Evolutionary conservation across 1,140 invertebrate genomes (phyloP).

Genomic region (Drosophila seguyi): DNA sequence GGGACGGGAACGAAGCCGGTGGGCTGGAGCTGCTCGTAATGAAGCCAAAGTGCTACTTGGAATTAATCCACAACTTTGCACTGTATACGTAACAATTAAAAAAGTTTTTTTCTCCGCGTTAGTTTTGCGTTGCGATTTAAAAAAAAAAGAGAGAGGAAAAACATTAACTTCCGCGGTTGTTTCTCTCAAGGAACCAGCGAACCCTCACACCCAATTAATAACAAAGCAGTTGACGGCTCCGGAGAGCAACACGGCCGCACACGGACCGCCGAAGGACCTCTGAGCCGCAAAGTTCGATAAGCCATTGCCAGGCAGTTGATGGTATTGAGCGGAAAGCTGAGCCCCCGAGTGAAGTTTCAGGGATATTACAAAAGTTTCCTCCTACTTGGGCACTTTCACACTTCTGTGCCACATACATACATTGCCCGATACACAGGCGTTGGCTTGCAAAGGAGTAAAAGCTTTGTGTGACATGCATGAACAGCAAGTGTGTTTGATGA

Average conservation of each 20-base stretch:
- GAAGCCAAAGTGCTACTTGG: constrained; percentile 63
- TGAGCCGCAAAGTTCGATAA: constrained; percentile 59
- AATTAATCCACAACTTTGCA: constrained; percentile 61
- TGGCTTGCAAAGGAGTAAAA: constrained; percentile 30
- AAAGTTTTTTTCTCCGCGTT: constrained; percentile 44
- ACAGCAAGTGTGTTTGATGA: constrained; percentile 72
- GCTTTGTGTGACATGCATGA: constrained; percentile 57
- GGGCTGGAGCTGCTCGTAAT: constrained; percentile 42
- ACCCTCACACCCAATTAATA: constrained; percentile 42
- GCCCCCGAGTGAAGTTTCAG: constrained; percentile 52
- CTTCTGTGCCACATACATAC: constrained; percentile 16
- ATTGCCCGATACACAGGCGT: not conserved
- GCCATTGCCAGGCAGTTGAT: constrained; percentile 48
- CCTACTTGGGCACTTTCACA: constrained; percentile 56
- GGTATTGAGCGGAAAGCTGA: constrained; percentile 49
- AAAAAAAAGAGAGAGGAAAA: not conserved
- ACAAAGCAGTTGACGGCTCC: constrained; percentile 46
- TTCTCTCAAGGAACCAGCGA: constrained; percentile 30
- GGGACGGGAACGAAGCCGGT: constrained; percentile 20
- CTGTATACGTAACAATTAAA: constrained; percentile 60
- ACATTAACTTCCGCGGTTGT: constrained; percentile 25
- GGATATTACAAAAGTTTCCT: constrained; percentile 77
- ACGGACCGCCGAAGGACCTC: constrained; percentile 22
- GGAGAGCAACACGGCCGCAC: constrained; percentile 2
- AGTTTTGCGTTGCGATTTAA: constrained; percentile 34